Conservation (phyloP, 2,113 vertebrate species). For the Columba janthina region DNA sequence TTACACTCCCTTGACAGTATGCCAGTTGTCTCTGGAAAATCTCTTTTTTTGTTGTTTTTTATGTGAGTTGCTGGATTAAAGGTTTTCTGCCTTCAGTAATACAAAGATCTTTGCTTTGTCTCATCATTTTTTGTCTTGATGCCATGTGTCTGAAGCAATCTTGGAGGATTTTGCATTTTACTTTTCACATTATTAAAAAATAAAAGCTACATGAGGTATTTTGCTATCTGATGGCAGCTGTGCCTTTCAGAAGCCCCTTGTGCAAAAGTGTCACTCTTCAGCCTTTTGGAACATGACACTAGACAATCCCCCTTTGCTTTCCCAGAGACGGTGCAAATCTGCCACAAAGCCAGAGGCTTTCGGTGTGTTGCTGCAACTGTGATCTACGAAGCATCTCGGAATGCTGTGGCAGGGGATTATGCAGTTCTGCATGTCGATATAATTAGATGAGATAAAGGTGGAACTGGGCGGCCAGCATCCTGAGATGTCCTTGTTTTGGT, state of each 20-base stretch:
- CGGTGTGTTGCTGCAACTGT: not conserved
- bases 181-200: not conserved
- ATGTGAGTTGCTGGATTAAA: not conserved
- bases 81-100: not conserved
- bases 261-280: not conserved
- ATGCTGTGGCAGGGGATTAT: not conserved
- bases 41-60: not conserved
- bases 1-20: not conserved
- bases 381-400: not conserved
- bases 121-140: not conserved
- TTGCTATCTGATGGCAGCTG: not conserved
- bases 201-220: not conserved
- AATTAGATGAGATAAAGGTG: constrained; percentile 54
- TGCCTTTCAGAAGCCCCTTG: not conserved
- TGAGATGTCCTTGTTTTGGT: constrained; percentile 55
- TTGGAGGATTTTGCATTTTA: not conserved
- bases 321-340: not conserved
- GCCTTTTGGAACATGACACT: not conserved
- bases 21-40: constrained; percentile 6
- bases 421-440: not conserved
- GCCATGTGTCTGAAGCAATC: not conserved
- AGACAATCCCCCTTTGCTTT: not conserved
- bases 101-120: not conserved
- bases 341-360: not conserved
- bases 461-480: constrained; percentile 21